These are phyloP conservation scores for Calliopsis andreniformis DNA, from an alignment of 1,140 invertebrate species.

Conservation along the genomic window DNA sequence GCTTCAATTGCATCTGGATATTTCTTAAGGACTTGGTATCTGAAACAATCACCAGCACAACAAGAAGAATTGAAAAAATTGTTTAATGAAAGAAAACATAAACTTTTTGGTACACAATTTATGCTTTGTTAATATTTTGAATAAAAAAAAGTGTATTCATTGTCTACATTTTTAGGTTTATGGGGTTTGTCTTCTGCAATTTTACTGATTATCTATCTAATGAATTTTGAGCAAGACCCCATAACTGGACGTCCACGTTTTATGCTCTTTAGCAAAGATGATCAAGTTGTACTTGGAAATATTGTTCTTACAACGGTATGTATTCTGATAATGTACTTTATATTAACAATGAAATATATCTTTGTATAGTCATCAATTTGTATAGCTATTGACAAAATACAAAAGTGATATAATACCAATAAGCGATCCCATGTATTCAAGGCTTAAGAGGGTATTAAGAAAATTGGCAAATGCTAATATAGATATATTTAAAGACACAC, in stretches of 20 bases:
- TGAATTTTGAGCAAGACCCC: constrained; percentile 81
- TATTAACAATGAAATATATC: neutral
- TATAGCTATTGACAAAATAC: constrained; percentile 66
- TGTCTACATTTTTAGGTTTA: constrained; percentile 58
- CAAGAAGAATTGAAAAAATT: constrained; percentile 68
- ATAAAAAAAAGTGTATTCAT: constrained; percentile 1
- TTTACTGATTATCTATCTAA: constrained; percentile 77
- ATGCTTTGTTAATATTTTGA: constrained; percentile 1
- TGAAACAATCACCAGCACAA: constrained; percentile 72
- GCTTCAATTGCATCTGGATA: constrained; percentile 75
- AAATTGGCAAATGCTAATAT: constrained; percentile 80
- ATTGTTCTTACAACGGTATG: constrained; percentile 41
- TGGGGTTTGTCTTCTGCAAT: constrained; percentile 56
- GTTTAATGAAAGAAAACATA: constrained; percentile 57
- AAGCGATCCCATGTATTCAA: constrained; percentile 66
- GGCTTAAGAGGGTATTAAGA: constrained; percentile 73
- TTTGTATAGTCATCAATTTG: constrained; percentile 1
- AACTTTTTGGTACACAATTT: constrained; percentile 62
- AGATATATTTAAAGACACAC: constrained; percentile 77
- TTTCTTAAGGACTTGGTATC: constrained; percentile 81
- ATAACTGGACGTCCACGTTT: constrained; percentile 82
- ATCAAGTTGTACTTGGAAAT: constrained; percentile 78
- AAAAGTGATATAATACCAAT: constrained; percentile 73
- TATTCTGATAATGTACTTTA: neutral
- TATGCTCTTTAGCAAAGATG: constrained; percentile 80